A percentile compares a stretch with the other conserved stretches of the same genome.
phyloP scores from a whole-genome alignment of 2,113 vertebrate genomes.

The Atrichornis clamosus region DNA sequence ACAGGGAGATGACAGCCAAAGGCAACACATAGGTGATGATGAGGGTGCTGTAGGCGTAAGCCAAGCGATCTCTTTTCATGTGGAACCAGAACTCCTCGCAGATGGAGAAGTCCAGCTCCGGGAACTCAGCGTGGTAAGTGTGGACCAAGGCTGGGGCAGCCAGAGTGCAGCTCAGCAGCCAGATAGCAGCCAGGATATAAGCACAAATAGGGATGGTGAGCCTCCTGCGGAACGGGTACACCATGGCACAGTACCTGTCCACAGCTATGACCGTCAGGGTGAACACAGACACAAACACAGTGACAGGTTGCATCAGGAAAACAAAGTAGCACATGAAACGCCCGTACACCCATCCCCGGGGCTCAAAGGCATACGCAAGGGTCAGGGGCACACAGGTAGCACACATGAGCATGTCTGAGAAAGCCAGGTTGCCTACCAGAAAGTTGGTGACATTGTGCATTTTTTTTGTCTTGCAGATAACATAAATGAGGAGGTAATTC shows the following conservation, averaged over 20 bases:
- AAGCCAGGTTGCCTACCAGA: conserved; percentile 85
- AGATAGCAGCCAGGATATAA: conserved; percentile 76
- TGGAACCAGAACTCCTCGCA: conserved; percentile 88
- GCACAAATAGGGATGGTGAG: conserved; percentile 77
- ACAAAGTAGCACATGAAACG: conserved; percentile 79
- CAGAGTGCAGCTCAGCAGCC: conserved; percentile 75
- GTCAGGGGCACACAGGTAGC: conserved; percentile 80
- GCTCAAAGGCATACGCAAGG: conserved; percentile 78
- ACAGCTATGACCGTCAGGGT: conserved; percentile 78
- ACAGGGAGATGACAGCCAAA: conserved; percentile 71
- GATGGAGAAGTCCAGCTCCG: conserved; percentile 83
- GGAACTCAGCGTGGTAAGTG: conserved; percentile 79
- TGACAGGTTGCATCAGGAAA: conserved; percentile 79
- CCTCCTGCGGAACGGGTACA: conserved; percentile 81
- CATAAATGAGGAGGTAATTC: conserved; percentile 82
- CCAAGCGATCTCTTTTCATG: conserved; percentile 71
- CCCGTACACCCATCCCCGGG: conserved; percentile 76
- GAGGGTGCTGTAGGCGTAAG: conserved; percentile 77
- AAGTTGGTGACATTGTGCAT: conserved; percentile 87
- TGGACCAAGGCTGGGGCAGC: conserved; percentile 75
- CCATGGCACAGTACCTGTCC: conserved; percentile 79
- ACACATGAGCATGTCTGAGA: conserved; percentile 85
- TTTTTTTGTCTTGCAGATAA: conserved; percentile 80
- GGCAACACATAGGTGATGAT: conserved; percentile 75
- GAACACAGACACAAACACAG: conserved; percentile 78